A percentile compares a stretch with the other conserved stretches of the same genome.
phyloP scores from a whole-genome alignment of 2,888 invertebrate species.

The Agelastica alni region DNA sequence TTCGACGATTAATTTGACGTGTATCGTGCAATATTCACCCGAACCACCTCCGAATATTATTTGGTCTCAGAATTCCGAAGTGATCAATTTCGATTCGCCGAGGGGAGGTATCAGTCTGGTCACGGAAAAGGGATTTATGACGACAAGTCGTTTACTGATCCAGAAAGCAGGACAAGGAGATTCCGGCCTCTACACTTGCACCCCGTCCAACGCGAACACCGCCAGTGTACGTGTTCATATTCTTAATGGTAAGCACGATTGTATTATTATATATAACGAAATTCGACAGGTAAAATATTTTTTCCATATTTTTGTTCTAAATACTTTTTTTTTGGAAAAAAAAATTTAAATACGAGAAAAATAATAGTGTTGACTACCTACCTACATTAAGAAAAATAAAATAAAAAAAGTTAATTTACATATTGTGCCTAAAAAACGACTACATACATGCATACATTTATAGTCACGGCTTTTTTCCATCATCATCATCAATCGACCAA shows the following conservation, averaged over 20 bases:
- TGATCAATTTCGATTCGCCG: conserved; percentile 88
- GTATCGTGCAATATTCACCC: conserved; percentile 80
- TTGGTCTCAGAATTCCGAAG: conserved; percentile 79
- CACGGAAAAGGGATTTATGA: conserved; percentile 82
- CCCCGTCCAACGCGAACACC: conserved; percentile 81
- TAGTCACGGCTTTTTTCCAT: no score
- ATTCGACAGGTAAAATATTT: no score
- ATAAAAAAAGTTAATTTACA: no score
- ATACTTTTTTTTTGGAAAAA: no score
- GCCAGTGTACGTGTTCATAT: conserved; percentile 83
- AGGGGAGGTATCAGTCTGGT: conserved; percentile 86
- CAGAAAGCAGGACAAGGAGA: conserved; percentile 80
- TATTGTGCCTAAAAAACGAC: no score
- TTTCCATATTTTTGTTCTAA: no score
- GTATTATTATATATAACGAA: no score
- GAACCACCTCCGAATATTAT: conserved; percentile 82
- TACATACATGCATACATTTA: no score
- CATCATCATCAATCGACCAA: no score
- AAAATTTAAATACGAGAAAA: no score
- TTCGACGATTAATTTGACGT: conserved; percentile 87
- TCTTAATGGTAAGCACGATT: conserved; percentile 80
- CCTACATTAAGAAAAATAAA: no score
- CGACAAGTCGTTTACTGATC: conserved; percentile 80
- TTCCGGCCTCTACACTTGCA: conserved; percentile 82
- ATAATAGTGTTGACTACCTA: no score